A percentile compares a stretch with the other conserved stretches of the same genome.
Evolutionary conservation across 2,797 vertebrate species (phyloP).

Genomic region (Myiotriccus ornatus): DNA sequence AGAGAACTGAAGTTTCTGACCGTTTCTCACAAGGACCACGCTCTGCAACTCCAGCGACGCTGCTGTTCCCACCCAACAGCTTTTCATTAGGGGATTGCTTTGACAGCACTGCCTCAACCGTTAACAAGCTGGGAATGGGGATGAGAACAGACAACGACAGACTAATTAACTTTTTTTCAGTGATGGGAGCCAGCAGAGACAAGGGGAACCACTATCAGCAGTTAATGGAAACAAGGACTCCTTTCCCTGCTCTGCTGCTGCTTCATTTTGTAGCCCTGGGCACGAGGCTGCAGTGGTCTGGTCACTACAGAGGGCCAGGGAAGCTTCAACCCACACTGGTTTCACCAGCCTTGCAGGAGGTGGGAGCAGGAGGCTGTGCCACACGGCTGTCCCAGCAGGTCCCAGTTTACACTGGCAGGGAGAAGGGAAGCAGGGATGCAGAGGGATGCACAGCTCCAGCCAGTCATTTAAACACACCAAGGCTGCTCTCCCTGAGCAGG

Average conservation of each 20-base stretch:
- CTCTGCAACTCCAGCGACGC: neutral
- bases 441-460: neutral
- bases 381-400: neutral
- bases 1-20: neutral
- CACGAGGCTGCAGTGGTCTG: rapidly evolving
- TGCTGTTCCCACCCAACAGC: neutral
- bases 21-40: neutral
- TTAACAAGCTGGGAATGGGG: neutral
- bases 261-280: neutral
- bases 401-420: neutral
- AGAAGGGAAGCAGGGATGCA: neutral
- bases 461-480: neutral
- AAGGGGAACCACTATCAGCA: neutral
- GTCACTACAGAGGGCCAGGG: neutral
- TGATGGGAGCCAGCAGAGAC: constrained; percentile 1
- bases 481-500: neutral
- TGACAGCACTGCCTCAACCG: neutral
- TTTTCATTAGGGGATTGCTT: neutral
- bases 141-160: neutral
- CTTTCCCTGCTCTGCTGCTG: neutral
- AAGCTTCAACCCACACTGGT: neutral
- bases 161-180: constrained; percentile 21
- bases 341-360: neutral
- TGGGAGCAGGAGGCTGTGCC: neutral
- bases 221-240: neutral